These are phyloP conservation scores for Globia sparganii DNA, from an alignment of 2,888 invertebrate genomes.

Conservation along the genomic window DNA sequence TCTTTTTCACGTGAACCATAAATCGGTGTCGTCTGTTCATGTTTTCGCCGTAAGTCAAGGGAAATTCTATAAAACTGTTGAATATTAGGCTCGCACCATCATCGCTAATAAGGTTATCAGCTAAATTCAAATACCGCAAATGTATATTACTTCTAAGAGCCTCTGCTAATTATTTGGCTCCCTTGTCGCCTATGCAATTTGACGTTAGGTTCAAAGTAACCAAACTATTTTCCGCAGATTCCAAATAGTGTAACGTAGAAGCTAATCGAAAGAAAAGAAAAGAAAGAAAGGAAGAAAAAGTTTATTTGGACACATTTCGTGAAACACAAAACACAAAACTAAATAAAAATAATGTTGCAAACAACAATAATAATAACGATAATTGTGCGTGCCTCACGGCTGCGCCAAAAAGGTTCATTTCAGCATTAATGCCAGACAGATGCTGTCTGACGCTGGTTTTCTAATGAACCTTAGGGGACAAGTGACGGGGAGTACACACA, in stretches of 20 bases:
- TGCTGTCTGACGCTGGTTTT: too few species aligned
- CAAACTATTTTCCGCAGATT: constrained; percentile 71
- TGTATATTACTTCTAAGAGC: constrained; percentile 79
- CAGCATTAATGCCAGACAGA: too few species aligned
- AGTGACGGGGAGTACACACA: too few species aligned
- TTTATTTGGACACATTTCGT: too few species aligned
- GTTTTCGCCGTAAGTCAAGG: constrained; percentile 73
- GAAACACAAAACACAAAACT: too few species aligned
- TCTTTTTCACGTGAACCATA: constrained; percentile 64
- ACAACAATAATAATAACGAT: too few species aligned
- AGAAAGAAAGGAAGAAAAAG: too few species aligned
- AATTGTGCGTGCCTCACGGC: too few species aligned
- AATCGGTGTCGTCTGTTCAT: constrained; percentile 62
- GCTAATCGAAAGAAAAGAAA: too few species aligned
- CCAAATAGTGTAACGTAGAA: constrained; percentile 66
- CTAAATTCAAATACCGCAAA: constrained; percentile 80
- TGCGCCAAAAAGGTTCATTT: too few species aligned
- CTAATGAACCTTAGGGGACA: too few species aligned
- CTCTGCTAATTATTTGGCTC: constrained; percentile 74
- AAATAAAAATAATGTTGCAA: too few species aligned
- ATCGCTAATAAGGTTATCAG: constrained; percentile 77
- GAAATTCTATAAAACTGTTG: constrained; percentile 72
- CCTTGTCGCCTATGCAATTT: constrained; percentile 78
- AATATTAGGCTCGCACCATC: constrained; percentile 74
- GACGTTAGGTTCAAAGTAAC: constrained; percentile 77